Evolutionary conservation across 2,888 invertebrate species (phyloP), one percentile per base, ranked within the genome.

Genomic region (Ormyrus pomaceus): DNA sequence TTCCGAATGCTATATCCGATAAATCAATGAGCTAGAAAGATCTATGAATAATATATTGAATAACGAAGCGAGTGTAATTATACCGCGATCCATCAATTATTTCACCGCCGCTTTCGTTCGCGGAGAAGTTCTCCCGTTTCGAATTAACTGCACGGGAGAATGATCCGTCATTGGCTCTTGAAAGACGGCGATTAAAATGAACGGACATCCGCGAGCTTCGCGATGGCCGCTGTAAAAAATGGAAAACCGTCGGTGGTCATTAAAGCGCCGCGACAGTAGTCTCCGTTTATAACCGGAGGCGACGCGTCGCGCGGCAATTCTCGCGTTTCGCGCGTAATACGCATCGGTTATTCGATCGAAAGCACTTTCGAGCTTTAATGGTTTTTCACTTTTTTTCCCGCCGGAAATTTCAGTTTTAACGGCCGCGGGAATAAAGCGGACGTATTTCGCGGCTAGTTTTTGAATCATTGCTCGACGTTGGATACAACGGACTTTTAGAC

Each of bases 241-340:
- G 19, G 19, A 73, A 13, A 46, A 55, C 19, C n/a, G 34, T 19
- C 19, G 19, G 19, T 2, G 19, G 19, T 56, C 62, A 45, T 69
- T 76, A 69, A 62, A 10, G 48, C 10, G 65, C 19, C 19, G 19
- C 19, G 19, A 19, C 19, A 2, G 19, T 0, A 45, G 68, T 59
- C 11, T 8, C 48, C 53, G 61, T 76, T 68, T 74, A 74, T 61
- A 66, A 76, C 69, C 11, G 64, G 56, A 48, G 65, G 56, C 64
- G 46, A 58, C 10, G 6, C 71, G 61, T 75, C 58, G 59, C 58
- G 59, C 56, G 45, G 80, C 73, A 77, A 81, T 82, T 66, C 76
- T 73, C 79, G 79, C 81, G 77, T 79, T 81, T 82, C 19, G 1
- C 19, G 19, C 19, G 19, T 19, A 19, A 53, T 64, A 50, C n/a